Conservation (phyloP, 2,888 invertebrate genomes). For the Arge pagana region DNA sequence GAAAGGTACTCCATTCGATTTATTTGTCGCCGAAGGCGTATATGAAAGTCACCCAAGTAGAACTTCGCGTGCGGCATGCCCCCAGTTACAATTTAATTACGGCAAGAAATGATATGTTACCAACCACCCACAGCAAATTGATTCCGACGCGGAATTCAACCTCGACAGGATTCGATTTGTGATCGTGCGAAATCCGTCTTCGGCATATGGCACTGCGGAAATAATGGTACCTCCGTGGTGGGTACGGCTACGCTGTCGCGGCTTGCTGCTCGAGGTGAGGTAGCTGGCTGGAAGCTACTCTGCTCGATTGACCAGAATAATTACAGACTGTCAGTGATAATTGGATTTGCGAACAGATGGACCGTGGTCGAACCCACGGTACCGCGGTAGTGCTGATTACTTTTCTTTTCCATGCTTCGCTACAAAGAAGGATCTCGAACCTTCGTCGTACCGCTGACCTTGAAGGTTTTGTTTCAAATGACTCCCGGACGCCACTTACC, state of each 20-base stretch:
- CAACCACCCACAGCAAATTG: slow-evolving; percentile 59
- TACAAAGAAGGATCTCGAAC: too few relatives aligned
- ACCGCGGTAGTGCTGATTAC: too few relatives aligned
- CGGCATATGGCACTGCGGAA: too few relatives aligned
- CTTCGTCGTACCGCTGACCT: too few relatives aligned
- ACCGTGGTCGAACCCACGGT: too few relatives aligned
- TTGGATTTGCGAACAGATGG: neutral
- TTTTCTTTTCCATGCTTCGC: too few relatives aligned
- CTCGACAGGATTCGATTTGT: slow-evolving; percentile 48
- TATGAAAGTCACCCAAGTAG: slow-evolving; percentile 55
- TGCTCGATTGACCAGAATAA: neutral
- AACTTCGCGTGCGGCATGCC: slow-evolving; percentile 56
- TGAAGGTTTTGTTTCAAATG: too few relatives aligned
- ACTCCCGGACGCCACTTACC: too few relatives aligned
- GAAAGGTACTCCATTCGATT: too few relatives aligned
- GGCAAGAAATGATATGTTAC: slow-evolving; percentile 51
- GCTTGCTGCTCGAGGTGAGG: neutral
- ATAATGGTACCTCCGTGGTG: too few relatives aligned
- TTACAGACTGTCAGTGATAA: neutral
- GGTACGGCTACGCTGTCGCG: too few relatives aligned
- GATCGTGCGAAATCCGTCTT: too few relatives aligned
- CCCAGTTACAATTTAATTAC: slow-evolving; percentile 59
- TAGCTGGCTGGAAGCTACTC: slow-evolving; percentile 2
- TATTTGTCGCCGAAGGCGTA: slow-evolving; percentile 38
- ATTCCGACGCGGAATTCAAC: slow-evolving; percentile 57